Conservation (phyloP, 2,797 vertebrate genomes). For the Cyclura pinguis region DNA sequence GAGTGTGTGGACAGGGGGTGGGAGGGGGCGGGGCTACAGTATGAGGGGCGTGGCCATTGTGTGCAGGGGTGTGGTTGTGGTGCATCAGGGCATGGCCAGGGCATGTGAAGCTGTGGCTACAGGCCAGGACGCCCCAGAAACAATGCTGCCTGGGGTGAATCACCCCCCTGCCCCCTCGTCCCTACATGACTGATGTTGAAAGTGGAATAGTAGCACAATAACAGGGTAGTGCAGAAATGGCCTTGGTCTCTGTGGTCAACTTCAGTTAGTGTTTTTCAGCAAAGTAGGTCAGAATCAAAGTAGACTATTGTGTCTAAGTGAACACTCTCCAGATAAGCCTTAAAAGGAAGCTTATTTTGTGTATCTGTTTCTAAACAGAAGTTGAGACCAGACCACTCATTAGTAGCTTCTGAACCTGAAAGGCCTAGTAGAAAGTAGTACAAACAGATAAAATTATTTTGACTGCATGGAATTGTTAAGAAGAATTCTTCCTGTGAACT, state of each 20-base stretch:
- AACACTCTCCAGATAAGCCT: background rate
- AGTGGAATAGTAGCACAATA: too few relatives aligned
- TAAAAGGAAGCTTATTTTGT: background rate
- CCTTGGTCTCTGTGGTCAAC: background rate
- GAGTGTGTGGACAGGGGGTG: too few relatives aligned
- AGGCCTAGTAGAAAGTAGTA: background rate
- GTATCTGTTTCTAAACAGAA: background rate
- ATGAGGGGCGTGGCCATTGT: too few relatives aligned
- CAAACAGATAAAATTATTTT: background rate
- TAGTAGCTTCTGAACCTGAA: background rate
- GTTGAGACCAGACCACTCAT: background rate
- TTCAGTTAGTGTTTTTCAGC: constrained; percentile 3
- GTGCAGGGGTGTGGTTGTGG: too few relatives aligned
- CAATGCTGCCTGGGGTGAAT: too few relatives aligned
- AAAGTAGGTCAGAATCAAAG: background rate
- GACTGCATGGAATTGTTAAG: background rate
- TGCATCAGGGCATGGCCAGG: too few relatives aligned
- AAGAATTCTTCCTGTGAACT: background rate
- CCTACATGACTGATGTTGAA: too few relatives aligned
- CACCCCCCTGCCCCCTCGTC: too few relatives aligned
- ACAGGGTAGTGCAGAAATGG: too few relatives aligned
- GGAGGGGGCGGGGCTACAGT: too few relatives aligned
- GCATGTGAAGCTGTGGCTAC: too few relatives aligned
- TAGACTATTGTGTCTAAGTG: constrained; percentile 1
- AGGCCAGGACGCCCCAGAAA: too few relatives aligned